phyloP scores from a whole-genome alignment of 2,888 invertebrate species.

The Graphium colonna region DNA sequence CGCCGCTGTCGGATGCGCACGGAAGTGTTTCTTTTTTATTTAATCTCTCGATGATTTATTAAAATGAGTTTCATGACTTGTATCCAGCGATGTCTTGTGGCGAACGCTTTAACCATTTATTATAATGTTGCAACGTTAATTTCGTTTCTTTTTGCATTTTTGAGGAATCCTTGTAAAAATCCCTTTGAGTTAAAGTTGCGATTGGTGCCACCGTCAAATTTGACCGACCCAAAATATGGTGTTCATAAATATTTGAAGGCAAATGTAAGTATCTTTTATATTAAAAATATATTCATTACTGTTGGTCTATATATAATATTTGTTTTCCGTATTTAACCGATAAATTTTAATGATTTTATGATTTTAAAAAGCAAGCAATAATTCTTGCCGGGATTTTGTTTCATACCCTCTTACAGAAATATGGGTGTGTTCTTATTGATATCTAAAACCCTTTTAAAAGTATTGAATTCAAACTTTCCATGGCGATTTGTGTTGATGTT shows the following conservation, averaged over 20 bases:
- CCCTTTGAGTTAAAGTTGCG: conserved; percentile 24
- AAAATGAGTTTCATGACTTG: conserved; percentile 20
- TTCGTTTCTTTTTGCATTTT: conserved; percentile 18
- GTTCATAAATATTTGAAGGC: conserved; percentile 75
- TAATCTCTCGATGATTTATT: background rate
- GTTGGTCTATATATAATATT: too few species aligned
- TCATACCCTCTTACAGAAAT: too few species aligned
- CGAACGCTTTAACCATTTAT: conserved; percentile 27
- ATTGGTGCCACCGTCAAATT: conserved; percentile 64
- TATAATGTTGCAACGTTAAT: conserved; percentile 18
- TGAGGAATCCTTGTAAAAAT: conserved; percentile 28
- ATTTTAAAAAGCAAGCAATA: too few species aligned
- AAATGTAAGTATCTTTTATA: conserved; percentile 68
- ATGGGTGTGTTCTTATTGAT: too few species aligned
- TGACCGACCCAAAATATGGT: conserved; percentile 73
- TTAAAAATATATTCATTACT: too few species aligned
- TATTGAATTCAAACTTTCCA: too few species aligned
- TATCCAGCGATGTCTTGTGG: conserved; percentile 25
- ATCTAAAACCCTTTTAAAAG: too few species aligned
- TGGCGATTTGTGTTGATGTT: too few species aligned
- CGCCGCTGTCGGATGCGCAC: background rate
- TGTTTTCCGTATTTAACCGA: too few species aligned
- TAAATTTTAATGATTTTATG: too few species aligned
- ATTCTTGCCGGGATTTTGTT: too few species aligned
- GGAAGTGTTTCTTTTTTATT: background rate